Evolutionary conservation across 2,888 invertebrate genomes (phyloP).

Genomic region (Chalcosyrphus nemorum): DNA sequence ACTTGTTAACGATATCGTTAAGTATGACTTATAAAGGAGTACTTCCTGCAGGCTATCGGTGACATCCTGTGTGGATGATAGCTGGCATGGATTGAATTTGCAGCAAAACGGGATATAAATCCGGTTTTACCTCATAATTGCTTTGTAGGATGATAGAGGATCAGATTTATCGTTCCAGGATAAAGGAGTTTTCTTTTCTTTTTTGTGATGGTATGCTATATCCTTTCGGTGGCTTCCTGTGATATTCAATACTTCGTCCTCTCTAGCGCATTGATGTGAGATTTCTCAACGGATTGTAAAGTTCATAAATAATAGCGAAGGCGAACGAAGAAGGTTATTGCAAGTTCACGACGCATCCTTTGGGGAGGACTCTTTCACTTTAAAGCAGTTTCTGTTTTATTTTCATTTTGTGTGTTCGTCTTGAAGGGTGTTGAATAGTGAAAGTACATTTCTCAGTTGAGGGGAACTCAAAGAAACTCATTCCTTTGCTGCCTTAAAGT

Average conservation of each 20-base stretch:
- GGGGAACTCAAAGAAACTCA: not conserved
- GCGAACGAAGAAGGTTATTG: not conserved
- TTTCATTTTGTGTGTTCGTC: not conserved
- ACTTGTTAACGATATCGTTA: conserved; percentile 61
- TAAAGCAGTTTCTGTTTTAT: not conserved
- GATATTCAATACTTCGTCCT: conserved; percentile 54
- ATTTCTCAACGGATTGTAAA: conserved; percentile 35
- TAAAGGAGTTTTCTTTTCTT: conserved; percentile 14
- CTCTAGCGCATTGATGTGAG: conserved; percentile 31
- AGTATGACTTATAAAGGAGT: conserved; percentile 25
- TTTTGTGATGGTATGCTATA: conserved; percentile 24
- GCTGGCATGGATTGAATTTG: too few species aligned
- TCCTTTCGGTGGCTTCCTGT: conserved; percentile 31
- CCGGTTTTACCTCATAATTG: conserved; percentile 49
- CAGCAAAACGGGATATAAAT: not conserved
- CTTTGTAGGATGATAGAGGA: conserved; percentile 10
- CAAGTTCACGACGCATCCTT: not conserved
- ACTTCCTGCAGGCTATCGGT: conserved; percentile 16
- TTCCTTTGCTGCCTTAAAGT: too few species aligned
- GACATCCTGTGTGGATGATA: not conserved
- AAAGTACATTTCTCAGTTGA: not conserved
- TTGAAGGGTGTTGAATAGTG: not conserved
- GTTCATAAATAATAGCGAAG: conserved; percentile 29
- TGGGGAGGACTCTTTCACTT: conserved; percentile 9
- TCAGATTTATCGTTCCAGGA: conserved; percentile 21